Percentiles rank a stretch among this genome's conserved stretches.
These are phyloP conservation scores for Apis cerana DNA, from an alignment of 1,140 invertebrate species.

Conservation along the genomic window DNA sequence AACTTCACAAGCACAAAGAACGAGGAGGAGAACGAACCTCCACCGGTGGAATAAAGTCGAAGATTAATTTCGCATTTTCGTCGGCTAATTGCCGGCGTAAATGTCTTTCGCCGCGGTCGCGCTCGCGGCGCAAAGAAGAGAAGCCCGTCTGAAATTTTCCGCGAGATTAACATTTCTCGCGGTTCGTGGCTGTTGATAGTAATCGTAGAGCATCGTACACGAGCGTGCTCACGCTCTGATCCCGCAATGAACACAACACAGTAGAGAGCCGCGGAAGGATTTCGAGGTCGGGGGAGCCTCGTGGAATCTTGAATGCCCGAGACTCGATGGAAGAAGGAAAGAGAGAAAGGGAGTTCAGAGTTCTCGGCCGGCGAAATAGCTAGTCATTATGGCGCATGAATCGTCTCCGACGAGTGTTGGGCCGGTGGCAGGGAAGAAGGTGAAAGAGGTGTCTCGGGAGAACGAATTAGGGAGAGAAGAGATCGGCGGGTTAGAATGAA, in stretches of 20 bases:
- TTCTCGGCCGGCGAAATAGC: slow-evolving; percentile 63
- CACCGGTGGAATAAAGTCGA: slow-evolving; percentile 17
- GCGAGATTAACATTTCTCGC: slow-evolving; percentile 53
- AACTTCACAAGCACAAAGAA: not conserved
- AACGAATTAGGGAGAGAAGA: slow-evolving; percentile 58
- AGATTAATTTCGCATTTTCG: slow-evolving; percentile 31
- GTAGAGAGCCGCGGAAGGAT: not conserved
- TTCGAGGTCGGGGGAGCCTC: slow-evolving; percentile 46
- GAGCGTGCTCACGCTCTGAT: not conserved
- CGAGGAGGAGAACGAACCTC: not conserved
- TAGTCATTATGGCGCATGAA: slow-evolving; percentile 66
- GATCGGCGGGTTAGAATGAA: slow-evolving; percentile 51
- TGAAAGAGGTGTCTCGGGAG: slow-evolving; percentile 35
- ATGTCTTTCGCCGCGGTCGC: not conserved
- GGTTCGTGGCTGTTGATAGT: slow-evolving; percentile 38
- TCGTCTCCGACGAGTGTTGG: slow-evolving; percentile 52
- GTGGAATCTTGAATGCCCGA: slow-evolving; percentile 57
- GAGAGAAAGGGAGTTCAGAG: slow-evolving; percentile 54
- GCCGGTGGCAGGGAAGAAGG: slow-evolving; percentile 22
- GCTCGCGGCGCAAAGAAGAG: not conserved
- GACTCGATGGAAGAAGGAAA: slow-evolving; percentile 7
- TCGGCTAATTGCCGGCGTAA: slow-evolving; percentile 25
- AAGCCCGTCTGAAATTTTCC: slow-evolving; percentile 33
- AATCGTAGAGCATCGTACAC: slow-evolving; percentile 18
- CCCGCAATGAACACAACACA: not conserved